Evolutionary conservation across 2,113 vertebrate genomes (phyloP).

Genomic region (Oreocharis arfaki): DNA sequence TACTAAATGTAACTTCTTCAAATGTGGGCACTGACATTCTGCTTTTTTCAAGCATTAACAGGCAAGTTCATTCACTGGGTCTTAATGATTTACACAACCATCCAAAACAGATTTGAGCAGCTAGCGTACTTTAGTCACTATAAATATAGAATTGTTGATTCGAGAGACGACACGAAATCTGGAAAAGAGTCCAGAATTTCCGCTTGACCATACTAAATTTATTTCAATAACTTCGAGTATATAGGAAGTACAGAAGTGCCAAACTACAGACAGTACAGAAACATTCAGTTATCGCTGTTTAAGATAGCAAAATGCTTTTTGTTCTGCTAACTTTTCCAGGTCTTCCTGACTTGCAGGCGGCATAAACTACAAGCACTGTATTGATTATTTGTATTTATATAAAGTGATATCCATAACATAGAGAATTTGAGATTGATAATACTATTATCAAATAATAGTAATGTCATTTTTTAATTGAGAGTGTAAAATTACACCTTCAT

Average conservation of each 20-base stretch:
- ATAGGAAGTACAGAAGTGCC: neutral
- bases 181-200: neutral
- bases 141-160: neutral
- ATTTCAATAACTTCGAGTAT: neutral
- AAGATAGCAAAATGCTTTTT: neutral
- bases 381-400: neutral
- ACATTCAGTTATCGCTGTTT: neutral
- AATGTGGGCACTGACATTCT: neutral
- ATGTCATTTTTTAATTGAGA: neutral
- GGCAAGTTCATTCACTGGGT: neutral
- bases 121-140: neutral
- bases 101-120: neutral
- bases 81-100: neutral
- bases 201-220: neutral
- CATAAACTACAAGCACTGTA: neutral
- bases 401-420: neutral
- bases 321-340: neutral
- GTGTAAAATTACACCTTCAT: neutral
- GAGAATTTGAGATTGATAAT: neutral
- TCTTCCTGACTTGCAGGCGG: neutral
- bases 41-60: neutral
- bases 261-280: neutral
- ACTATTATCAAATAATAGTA: neutral
- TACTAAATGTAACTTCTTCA: neutral
- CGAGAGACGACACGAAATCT: neutral